Percentiles rank a stretch among this genome's conserved stretches.
Evolutionary conservation across 1,140 invertebrate species (phyloP).

Genomic region (Lepidurus apus): DNA sequence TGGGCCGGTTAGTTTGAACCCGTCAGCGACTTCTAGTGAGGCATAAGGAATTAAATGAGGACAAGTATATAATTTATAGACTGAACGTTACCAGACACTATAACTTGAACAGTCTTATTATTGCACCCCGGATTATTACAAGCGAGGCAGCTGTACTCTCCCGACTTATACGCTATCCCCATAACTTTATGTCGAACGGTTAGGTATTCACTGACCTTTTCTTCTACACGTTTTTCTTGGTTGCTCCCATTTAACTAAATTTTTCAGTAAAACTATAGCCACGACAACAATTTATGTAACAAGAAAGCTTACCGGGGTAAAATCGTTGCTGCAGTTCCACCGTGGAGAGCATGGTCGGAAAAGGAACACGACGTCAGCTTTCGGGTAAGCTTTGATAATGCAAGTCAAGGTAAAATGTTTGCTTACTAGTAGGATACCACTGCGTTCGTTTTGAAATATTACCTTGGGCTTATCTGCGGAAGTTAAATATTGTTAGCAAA

Average conservation of each 20-base stretch:
- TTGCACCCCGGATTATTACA: not conserved
- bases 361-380: not conserved
- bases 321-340: not conserved
- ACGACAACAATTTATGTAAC: not conserved
- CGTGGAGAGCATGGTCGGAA: not conserved
- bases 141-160: not conserved
- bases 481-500: not conserved
- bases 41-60: too few relatives aligned
- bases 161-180: not conserved
- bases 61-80: not conserved
- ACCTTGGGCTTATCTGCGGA: not conserved
- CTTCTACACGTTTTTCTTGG: not conserved
- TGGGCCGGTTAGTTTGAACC: not conserved
- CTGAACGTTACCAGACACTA: not conserved
- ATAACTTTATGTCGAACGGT: not conserved
- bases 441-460: not conserved
- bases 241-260: not conserved
- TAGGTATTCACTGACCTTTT: not conserved
- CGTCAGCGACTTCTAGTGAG: not conserved
- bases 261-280: not conserved
- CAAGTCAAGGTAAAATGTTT: not conserved
- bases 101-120: not conserved
- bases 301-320: not conserved
- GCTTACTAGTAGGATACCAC: not conserved
- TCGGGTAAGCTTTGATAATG: not conserved